Conservation (phyloP, 2,888 invertebrate genomes). For the Erynnis tages region DNA sequence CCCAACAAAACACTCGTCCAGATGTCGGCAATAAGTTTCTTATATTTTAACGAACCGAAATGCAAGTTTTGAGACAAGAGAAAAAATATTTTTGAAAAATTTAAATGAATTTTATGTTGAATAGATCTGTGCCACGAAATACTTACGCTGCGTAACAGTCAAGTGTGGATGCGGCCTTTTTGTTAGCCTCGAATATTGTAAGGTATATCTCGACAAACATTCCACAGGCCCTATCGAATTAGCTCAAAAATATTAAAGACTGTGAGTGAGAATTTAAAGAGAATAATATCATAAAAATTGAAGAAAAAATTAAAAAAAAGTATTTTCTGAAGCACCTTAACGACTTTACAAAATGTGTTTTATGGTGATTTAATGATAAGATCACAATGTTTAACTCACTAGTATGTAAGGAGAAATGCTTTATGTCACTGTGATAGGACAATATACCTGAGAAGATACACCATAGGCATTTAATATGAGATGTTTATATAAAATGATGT, state of each 20-base stretch:
- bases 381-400: slow-evolving; percentile 76
- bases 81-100: no score
- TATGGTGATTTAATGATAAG: slow-evolving; percentile 76
- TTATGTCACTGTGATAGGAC: slow-evolving; percentile 78
- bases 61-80: no score
- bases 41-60: no score
- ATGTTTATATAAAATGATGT: slow-evolving; percentile 43
- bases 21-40: no score
- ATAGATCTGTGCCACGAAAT: not conserved
- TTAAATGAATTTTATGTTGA: no score
- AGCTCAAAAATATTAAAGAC: slow-evolving; percentile 76
- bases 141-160: slow-evolving; percentile 19
- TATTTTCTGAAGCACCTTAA: slow-evolving; percentile 78
- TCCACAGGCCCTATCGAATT: slow-evolving; percentile 73
- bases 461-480: slow-evolving; percentile 64
- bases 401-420: slow-evolving; percentile 80
- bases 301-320: slow-evolving; percentile 42
- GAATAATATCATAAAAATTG: slow-evolving; percentile 59
- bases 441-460: slow-evolving; percentile 69
- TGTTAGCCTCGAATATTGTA: slow-evolving; percentile 32
- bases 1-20: no score
- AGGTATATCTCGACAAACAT: slow-evolving; percentile 63
- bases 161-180: slow-evolving; percentile 21
- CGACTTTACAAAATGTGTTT: slow-evolving; percentile 73
- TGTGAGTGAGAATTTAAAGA: slow-evolving; percentile 69